Percentiles rank a stretch among this genome's conserved stretches.
Conservation (phyloP, 2,113 vertebrate genomes). For the Nansenia antarctica region DNA sequence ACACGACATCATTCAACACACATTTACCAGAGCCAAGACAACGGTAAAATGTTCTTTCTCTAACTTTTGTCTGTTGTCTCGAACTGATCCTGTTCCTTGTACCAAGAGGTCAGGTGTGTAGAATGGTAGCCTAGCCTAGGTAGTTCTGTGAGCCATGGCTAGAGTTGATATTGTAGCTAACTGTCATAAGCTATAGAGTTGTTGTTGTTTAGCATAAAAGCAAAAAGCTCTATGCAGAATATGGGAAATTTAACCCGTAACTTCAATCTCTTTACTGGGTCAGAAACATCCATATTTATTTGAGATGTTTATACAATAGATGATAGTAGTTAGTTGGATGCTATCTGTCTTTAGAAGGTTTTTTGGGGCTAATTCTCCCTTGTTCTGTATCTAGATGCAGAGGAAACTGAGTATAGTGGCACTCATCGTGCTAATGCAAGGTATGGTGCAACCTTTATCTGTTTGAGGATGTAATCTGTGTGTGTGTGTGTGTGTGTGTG, state of each 20-base stretch:
- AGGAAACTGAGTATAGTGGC: constrained; percentile 26
- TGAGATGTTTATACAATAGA: too few species aligned
- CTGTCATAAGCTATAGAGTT: neutral
- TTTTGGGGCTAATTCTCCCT: neutral
- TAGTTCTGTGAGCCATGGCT: too few species aligned
- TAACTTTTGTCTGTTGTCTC: neutral
- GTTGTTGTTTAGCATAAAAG: too few species aligned
- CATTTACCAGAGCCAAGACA: neutral
- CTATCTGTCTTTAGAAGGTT: neutral
- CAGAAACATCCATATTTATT: too few species aligned
- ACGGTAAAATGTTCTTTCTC: neutral
- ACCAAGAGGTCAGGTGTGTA: too few species aligned
- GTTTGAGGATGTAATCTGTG: too few species aligned
- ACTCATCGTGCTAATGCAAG: constrained; percentile 60
- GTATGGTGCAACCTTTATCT: constrained; percentile 34
- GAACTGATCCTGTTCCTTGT: too few species aligned
- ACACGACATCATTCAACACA: neutral
- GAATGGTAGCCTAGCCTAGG: too few species aligned
- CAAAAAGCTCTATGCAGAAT: too few species aligned
- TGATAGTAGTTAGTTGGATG: neutral
- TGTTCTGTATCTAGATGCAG: constrained; percentile 44
- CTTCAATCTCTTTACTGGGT: too few species aligned
- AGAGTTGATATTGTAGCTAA: neutral
- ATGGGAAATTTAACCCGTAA: too few species aligned
- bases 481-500: too few species aligned